Percentiles rank a stretch among this genome's conserved stretches.
Conservation (phyloP, 2,113 vertebrate species). For the Hydropotes inermis region DNA sequence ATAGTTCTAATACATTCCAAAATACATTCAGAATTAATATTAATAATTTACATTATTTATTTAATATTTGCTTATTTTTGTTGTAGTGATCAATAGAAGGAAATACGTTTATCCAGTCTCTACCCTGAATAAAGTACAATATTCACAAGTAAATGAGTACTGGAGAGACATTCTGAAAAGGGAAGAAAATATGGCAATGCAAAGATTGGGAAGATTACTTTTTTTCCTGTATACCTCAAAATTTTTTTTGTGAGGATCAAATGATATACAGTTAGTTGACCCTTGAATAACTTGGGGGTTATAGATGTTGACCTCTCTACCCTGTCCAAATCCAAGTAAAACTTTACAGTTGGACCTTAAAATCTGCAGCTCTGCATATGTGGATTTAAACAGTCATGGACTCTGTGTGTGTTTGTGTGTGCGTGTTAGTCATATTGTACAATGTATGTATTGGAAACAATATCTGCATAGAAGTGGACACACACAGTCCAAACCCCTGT, state of each 20-base stretch:
- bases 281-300: not conserved
- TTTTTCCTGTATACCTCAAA: not conserved
- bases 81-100: not conserved
- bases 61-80: not conserved
- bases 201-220: not conserved
- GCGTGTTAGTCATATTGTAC: not conserved
- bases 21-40: not conserved
- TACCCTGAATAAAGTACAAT: not conserved
- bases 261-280: not conserved
- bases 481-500: not conserved
- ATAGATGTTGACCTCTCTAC: not conserved
- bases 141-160: not conserved
- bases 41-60: not conserved
- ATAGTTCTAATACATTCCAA: not conserved
- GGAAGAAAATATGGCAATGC: not conserved
- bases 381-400: not conserved
- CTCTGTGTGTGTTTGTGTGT: not conserved
- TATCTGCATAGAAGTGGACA: not conserved
- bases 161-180: not conserved
- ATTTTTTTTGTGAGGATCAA: not conserved
- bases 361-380: not conserved
- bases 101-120: not conserved
- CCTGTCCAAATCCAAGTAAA: not conserved
- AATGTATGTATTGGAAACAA: not conserved
- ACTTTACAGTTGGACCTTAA: not conserved